Conservation (phyloP, 2,888 invertebrate species). For the Orgyia antiqua region DNA sequence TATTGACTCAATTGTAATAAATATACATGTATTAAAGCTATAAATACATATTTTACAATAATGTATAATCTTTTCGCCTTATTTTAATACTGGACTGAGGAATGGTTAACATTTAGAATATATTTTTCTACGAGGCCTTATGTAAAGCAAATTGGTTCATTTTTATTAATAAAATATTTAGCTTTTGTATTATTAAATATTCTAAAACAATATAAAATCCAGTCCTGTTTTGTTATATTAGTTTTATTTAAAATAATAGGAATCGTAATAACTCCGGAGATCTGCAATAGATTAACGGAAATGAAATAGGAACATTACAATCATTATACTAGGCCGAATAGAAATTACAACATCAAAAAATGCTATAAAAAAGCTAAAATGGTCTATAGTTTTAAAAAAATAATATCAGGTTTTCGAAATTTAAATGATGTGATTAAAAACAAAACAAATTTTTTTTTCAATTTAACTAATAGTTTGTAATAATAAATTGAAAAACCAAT, state of each 20-base stretch:
- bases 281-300: constrained; percentile 23
- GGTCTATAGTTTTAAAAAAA: no score
- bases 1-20: constrained; percentile 66
- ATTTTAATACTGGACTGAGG: constrained; percentile 57
- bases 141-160: background rate
- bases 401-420: no score
- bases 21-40: constrained; percentile 36
- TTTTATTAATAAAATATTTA: background rate
- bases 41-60: constrained; percentile 36
- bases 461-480: no score
- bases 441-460: no score
- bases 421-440: no score
- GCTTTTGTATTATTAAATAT: background rate
- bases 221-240: constrained; percentile 22
- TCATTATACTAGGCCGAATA: constrained; percentile 20
- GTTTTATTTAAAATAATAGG: constrained; percentile 27
- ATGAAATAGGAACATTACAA: constrained; percentile 23
- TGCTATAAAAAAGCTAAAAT: no score
- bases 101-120: constrained; percentile 45
- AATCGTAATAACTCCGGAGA: constrained; percentile 31
- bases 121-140: constrained; percentile 1
- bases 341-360: no score
- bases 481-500: no score
- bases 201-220: constrained; percentile 6
- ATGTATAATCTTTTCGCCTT: constrained; percentile 23